Percentiles rank a stretch among this genome's conserved stretches.
These are phyloP conservation scores for Drosophila athabasca DNA, from an alignment of 1,140 invertebrate genomes.

Conservation along the genomic window DNA sequence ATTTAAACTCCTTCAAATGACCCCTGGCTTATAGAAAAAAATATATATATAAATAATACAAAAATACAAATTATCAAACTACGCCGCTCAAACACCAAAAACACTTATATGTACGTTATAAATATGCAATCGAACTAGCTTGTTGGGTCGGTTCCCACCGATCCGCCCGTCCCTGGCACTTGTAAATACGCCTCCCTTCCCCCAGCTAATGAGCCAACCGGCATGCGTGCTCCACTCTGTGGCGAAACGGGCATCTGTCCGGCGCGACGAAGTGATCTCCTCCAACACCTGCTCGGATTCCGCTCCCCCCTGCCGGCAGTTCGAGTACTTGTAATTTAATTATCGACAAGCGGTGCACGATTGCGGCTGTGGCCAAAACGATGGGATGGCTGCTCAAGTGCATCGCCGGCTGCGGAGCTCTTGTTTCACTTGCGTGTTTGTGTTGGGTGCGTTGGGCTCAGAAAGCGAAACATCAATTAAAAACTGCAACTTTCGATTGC, in stretches of 20 bases:
- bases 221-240: slow-evolving; percentile 8
- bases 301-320: slow-evolving; percentile 11
- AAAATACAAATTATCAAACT: no score
- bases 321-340: slow-evolving; percentile 56
- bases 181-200: neutral
- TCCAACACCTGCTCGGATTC: slow-evolving; percentile 49
- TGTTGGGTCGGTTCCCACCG: neutral
- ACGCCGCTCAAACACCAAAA: no score
- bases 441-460: slow-evolving; percentile 59
- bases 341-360: slow-evolving; percentile 50
- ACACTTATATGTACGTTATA: no score
- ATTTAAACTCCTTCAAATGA: no score
- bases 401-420: slow-evolving; percentile 15
- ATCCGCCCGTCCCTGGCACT: neutral
- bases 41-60: no score
- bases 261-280: slow-evolving; percentile 10
- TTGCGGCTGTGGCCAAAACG: no score
- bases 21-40: no score
- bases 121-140: neutral
- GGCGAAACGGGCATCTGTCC: neutral
- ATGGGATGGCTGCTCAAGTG: slow-evolving; percentile 34
- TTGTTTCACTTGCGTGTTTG: slow-evolving; percentile 58
- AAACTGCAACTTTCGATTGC: slow-evolving; percentile 68
- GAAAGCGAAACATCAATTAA: slow-evolving; percentile 76
- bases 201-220: neutral